Conservation (phyloP, 2,113 vertebrate genomes). For the Caranx ignobilis region DNA sequence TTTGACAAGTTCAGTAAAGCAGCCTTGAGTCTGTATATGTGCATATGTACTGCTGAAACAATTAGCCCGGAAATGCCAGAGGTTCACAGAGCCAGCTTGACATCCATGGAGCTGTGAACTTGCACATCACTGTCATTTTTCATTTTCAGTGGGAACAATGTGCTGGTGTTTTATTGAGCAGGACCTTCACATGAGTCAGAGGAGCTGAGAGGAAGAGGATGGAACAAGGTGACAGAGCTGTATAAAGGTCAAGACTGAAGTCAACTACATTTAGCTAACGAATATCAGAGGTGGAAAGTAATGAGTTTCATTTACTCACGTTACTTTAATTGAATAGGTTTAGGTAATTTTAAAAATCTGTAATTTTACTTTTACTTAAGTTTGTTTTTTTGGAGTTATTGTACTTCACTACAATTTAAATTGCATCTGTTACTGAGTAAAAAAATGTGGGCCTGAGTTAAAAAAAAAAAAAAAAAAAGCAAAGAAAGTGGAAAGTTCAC, state of each 20-base stretch:
- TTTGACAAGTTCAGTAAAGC: slow-evolving; percentile 54
- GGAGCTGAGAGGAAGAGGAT: not conserved
- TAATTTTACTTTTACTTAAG: no score
- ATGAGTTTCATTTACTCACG: no score
- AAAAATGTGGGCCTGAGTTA: no score
- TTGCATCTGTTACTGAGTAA: no score
- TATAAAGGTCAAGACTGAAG: not conserved
- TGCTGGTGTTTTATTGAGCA: not conserved
- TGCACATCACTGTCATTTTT: not conserved
- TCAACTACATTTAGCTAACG: not conserved
- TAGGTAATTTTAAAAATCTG: no score
- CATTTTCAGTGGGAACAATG: slow-evolving; percentile 1
- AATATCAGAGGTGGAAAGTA: no score
- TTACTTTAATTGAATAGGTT: no score
- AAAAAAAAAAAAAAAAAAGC: no score
- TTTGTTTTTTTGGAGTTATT: no score
- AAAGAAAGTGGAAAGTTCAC: no score
- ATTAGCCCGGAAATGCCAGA: slow-evolving; percentile 32
- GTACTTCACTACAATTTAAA: no score
- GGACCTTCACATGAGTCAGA: not conserved
- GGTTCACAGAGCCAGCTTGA: slow-evolving; percentile 7
- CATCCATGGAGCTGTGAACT: not conserved
- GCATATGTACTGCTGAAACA: slow-evolving; percentile 21
- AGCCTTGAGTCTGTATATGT: not conserved
- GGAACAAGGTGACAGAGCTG: not conserved